A percentile compares a stretch with the other conserved stretches of the same genome.
These are phyloP conservation scores for Arnoldichthys spilopterus DNA, from an alignment of 2,797 vertebrate genomes.

Conservation along the genomic window DNA sequence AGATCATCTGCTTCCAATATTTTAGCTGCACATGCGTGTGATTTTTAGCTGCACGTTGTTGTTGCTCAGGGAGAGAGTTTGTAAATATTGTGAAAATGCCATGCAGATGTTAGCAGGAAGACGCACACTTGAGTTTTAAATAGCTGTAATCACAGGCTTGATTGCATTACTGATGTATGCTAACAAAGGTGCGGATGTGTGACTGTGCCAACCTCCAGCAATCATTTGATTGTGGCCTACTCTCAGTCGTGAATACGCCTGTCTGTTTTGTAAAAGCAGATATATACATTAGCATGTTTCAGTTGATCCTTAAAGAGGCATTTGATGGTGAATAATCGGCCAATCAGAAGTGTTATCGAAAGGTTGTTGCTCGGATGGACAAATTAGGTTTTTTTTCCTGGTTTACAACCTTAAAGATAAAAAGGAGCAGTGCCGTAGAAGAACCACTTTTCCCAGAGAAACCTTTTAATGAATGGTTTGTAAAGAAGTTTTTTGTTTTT, in stretches of 20 bases:
- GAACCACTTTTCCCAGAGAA: too few species aligned
- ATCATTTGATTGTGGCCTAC: conserved; percentile 44
- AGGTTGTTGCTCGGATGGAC: background rate
- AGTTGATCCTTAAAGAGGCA: background rate
- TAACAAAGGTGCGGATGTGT: conserved; percentile 63
- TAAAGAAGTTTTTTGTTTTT: too few species aligned
- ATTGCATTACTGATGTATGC: conserved; percentile 65
- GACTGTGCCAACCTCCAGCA: conserved; percentile 43
- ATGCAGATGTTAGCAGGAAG: conserved; percentile 36
- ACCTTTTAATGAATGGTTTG: too few species aligned
- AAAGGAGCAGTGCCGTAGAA: too few species aligned
- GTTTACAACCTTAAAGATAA: too few species aligned
- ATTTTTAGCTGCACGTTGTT: background rate
- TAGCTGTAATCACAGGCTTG: conserved; percentile 73
- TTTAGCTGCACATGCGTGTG: conserved; percentile 20
- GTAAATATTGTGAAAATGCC: conserved; percentile 49
- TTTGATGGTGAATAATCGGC: background rate
- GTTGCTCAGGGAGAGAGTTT: conserved; percentile 34
- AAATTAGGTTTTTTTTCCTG: background rate
- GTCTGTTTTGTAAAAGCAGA: conserved; percentile 20
- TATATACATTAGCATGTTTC: conserved; percentile 5
- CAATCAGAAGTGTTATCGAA: background rate
- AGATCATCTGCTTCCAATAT: conserved; percentile 33
- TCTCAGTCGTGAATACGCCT: conserved; percentile 3
- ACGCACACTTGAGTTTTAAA: conserved; percentile 71